Evolutionary conservation across 2,113 vertebrate species (phyloP), one percentile per base, ranked within the genome.

Genomic region (Gallinago undulata): DNA sequence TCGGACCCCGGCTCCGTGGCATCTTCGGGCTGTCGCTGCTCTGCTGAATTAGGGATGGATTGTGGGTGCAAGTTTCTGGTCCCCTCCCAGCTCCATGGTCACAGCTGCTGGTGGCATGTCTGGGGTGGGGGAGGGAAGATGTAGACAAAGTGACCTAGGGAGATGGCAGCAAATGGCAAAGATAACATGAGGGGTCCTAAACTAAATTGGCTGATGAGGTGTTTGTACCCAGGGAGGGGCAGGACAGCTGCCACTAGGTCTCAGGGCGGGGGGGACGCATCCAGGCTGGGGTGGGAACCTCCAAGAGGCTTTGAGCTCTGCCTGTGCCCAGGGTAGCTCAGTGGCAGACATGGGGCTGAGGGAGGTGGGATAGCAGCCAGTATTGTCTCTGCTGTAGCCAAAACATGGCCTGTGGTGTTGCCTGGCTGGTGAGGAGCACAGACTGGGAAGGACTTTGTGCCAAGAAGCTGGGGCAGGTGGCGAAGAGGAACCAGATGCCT

Each of bases 161-260:
- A 80, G 39, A 60, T 66, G 68, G 37, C 53, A 90, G 51, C 24
- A 83, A 81, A 79, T 33, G 35, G 33, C 50, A 84, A 25, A 82
- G 55, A 13, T 31, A 59, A 4, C 4, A 30, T 27, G 33, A 57
- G 2, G 0, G 3, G 5, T 33, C 39, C 3, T 19, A 64, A 72
- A 8, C 27, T 64, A 39, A 69, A 76, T 1, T 77, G 72, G 9
- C 30, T 81, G 35, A 43, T 77, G 33, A 60, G 25, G 1, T 68
- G 35, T 47, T 69, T 51, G 21, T 80, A 22, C 13, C 23, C 30
- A 53, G 33, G 11, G n/a, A 88, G 43, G 12, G 22, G 28, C 13
- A 23, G 60, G 22, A 31, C 23, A 45, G 28, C 30, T 2, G 1
- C 30, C 31, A 24, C 55, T 41, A 30, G 24, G 13, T 62, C 47